phyloP scores from a whole-genome alignment of 2,888 invertebrate species.

The Pristionchus japonicus region DNA sequence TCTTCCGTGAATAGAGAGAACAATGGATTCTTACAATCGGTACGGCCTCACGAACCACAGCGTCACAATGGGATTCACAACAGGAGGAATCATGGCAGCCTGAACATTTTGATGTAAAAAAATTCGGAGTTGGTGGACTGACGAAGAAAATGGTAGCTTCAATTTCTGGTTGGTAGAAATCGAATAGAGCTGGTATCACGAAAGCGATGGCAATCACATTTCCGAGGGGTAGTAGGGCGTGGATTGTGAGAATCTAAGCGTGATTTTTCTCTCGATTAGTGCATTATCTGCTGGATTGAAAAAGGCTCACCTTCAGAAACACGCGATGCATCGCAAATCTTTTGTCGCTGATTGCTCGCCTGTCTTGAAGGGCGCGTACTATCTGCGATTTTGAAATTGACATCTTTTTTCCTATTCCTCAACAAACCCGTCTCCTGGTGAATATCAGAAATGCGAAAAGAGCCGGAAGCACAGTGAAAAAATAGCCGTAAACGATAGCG shows the following conservation, averaged over 20 bases:
- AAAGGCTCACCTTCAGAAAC: not conserved
- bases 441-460: not conserved
- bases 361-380: not conserved
- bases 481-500: not conserved
- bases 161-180: no score
- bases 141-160: no score
- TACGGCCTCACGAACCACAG: no score
- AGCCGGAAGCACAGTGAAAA: not conserved
- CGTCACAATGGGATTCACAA: no score
- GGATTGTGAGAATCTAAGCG: not conserved
- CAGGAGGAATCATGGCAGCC: no score
- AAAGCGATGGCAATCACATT: not conserved
- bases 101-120: no score
- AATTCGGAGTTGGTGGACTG: no score
- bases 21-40: no score
- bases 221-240: not conserved
- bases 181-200: no score
- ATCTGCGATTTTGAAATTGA: not conserved
- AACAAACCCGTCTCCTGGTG: not conserved
- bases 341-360: not conserved
- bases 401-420: not conserved
- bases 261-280: not conserved
- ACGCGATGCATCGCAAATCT: not conserved
- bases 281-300: not conserved
- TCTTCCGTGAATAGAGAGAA: no score